Evolutionary conservation across 2,113 vertebrate species (phyloP).

Genomic region (Brachypodius melanocephalos): DNA sequence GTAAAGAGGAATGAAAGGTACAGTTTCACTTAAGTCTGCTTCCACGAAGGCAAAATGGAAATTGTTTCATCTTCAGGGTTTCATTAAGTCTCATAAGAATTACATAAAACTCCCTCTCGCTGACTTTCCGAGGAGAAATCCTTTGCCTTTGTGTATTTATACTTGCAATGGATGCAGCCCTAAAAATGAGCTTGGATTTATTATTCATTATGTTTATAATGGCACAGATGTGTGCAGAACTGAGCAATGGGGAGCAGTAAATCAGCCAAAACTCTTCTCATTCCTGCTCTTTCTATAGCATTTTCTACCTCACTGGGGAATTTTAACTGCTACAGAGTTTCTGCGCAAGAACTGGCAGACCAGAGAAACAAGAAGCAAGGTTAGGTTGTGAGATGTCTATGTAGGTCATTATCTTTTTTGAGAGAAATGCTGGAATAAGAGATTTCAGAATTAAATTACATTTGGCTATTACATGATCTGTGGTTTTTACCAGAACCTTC

Average conservation of each 20-base stretch:
- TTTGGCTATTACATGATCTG: not conserved
- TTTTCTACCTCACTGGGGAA: slow-evolving; percentile 50
- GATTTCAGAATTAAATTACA: not conserved
- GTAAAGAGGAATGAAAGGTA: slow-evolving; percentile 53
- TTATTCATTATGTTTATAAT: slow-evolving; percentile 71
- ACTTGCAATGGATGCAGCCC: slow-evolving; percentile 42
- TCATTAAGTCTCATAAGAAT: slow-evolving; percentile 62
- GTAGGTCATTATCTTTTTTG: not conserved
- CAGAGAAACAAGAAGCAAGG: slow-evolving; percentile 2
- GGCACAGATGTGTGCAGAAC: slow-evolving; percentile 54
- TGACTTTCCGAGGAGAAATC: slow-evolving; percentile 51
- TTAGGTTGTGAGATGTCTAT: not conserved
- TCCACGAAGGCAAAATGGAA: slow-evolving; percentile 54
- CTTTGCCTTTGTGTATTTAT: slow-evolving; percentile 57
- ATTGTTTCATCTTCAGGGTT: slow-evolving; percentile 64
- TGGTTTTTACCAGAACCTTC: not conserved
- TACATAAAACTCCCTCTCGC: slow-evolving; percentile 18
- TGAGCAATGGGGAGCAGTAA: slow-evolving; percentile 53
- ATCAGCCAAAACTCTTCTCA: slow-evolving; percentile 43
- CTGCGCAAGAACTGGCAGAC: not conserved
- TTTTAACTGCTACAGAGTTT: slow-evolving; percentile 25
- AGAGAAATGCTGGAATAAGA: not conserved
- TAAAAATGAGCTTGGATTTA: slow-evolving; percentile 66
- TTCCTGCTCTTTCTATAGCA: slow-evolving; percentile 23
- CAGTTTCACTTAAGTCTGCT: slow-evolving; percentile 46